Base-by-base conservation (phyloP, 2,113 vertebrate species). In the Isichthys henryi region DNA sequence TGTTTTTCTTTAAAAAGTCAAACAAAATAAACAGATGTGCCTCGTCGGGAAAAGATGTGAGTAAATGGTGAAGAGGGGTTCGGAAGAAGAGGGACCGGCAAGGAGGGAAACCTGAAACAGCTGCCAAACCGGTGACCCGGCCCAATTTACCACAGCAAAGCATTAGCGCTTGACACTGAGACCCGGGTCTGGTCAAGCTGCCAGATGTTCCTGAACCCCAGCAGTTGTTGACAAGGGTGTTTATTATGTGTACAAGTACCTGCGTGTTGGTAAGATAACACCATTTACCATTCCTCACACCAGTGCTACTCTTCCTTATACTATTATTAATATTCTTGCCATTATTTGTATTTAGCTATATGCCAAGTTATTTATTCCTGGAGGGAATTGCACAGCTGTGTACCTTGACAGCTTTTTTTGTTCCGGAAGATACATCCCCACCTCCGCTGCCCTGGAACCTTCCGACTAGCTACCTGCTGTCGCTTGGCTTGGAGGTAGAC, bases 121-220 rank as follows among this genome's bases (percentile, higher is more conserved):
- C 27, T 82, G 88, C 70, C 70, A 88, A 84, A 82, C 43, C 45
- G 8, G 80, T 85, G 52, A 85, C 35, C 80, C 39, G 13, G 15
- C 2, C 52, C 88, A 23, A 43, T 62, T 46, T 49, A 90, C 23
- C 45, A 7, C 80, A 35, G 39, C n/a, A 62, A 62, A 49, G 87
- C 86, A 90, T 82, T 23, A 88, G 7, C 10, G 10, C 27, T 6
- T 27, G 62, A 50, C 27, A 46, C 45, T n/a, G 11, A 88, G 86
- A 48, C 39, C 89, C n/a, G 10, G 45, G 66, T 49, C 49, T 83
- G n/a, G 86, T 88, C 80, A 62, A 50, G 50, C 23, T 49, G 52
- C 86, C 87, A 90, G 70, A 90, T 90, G 86, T 88, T 62, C 70
- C n/a, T 50, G 8, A 35, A 56, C 85, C 48, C 8, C 50, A 27